Conservation (phyloP, 2,113 vertebrate species). For the Eonycteris spelaea region DNA sequence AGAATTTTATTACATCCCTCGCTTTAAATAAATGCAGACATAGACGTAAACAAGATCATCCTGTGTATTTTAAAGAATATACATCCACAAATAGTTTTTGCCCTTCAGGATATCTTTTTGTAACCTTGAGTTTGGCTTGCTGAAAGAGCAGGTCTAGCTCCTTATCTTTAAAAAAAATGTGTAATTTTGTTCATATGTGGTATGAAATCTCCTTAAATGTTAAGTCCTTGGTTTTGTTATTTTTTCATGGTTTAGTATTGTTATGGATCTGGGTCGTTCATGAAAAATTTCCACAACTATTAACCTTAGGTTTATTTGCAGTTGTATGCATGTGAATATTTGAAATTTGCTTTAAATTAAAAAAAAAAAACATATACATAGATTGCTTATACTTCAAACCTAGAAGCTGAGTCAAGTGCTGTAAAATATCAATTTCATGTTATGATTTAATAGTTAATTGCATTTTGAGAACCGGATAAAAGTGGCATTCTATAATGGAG, state of each 20-base stretch:
- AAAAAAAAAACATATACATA: background rate
- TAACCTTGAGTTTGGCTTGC: slow-evolving; percentile 14
- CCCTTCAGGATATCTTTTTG: background rate
- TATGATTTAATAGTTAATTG: background rate
- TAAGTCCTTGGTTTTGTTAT: slow-evolving; percentile 3
- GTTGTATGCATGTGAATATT: background rate
- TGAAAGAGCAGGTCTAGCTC: background rate
- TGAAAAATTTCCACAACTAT: background rate
- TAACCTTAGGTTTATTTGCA: background rate
- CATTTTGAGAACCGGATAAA: slow-evolving; percentile 30
- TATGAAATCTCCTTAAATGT: background rate
- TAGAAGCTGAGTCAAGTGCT: background rate
- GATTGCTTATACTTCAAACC: background rate
- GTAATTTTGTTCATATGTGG: background rate
- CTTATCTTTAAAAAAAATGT: background rate
- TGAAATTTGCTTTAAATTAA: background rate
- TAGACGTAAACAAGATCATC: background rate
- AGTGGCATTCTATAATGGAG: background rate
- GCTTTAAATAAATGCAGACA: background rate
- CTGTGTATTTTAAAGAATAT: background rate
- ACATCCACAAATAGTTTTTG: background rate
- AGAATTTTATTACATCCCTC: background rate
- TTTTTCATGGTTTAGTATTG: slow-evolving; percentile 1
- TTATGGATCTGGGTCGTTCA: background rate
- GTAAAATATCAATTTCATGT: slow-evolving; percentile 32